Evolutionary conservation across 1,140 invertebrate genomes (phyloP), one percentile per base, ranked within the genome.

Genomic region (Physella acuta): DNA sequence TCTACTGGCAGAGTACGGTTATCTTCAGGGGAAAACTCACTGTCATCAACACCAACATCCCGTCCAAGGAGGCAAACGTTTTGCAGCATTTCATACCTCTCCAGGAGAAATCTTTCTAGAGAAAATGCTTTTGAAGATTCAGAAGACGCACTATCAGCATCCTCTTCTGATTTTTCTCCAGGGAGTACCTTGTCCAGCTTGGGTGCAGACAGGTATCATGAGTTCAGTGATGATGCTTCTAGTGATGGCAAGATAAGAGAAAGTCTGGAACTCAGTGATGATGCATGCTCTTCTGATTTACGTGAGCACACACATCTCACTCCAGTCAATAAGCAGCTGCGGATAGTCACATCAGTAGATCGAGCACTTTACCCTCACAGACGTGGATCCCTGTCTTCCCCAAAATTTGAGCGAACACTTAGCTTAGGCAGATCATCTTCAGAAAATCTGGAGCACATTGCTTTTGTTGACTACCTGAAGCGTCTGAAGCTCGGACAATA

Each of bases 401-500:
- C 55, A 33, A 74, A 71, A 44, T 49, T 61, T 14, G 74, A 78
- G 14, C 55, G 64, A 33, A 55, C 61, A 30, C 26, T 68, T 17
- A 61, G 31, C 51, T 59, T 66, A 30, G 68, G 67, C 1, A 34
- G 70, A 17, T 72, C 59, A 51, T 71, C 73, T 2, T 72, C 70
- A 28, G 65, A 74, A 62, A 72, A 74, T 33, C 65, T 71, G 60
- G 65, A 74, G 64, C 73, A 78, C 70, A 65, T 77, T 17, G 68
- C 74, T 17, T 83, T 81, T 76, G 75, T 81, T 17, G 79, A 80
- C 49, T 83, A 79, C 71, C 73, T 83, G 67, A 75, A 79, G 34
- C 70, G 76, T 28, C 67, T 75, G 56, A 76, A 75, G 17, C 74
- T 83, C n/a, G 75, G 72, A 5, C 71, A 76, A 3, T 81, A 75